phyloP scores from a whole-genome alignment of 2,888 invertebrate species.

The Drosophila prolongata region DNA sequence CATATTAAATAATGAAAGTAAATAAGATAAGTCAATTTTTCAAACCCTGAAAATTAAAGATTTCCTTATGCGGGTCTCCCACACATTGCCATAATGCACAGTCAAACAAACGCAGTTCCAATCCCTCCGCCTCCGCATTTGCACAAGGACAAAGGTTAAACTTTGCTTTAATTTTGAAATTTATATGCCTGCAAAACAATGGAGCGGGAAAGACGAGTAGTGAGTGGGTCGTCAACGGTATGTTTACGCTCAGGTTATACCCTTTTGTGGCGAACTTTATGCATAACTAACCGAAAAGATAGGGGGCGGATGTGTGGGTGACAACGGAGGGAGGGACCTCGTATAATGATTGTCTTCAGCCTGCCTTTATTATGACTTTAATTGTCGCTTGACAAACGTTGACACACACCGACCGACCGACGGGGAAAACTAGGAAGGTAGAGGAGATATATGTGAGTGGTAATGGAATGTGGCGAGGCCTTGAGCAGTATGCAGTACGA shows the following conservation, averaged over 20 bases:
- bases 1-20: not conserved
- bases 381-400: constrained; percentile 54
- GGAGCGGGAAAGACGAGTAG: constrained; percentile 1
- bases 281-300: constrained; percentile 50
- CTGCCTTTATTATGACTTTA: constrained; percentile 61
- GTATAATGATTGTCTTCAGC: constrained; percentile 48
- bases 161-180: constrained; percentile 56
- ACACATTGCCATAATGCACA: constrained; percentile 10
- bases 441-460: not conserved
- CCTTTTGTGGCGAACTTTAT: constrained; percentile 53
- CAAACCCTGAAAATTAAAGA: constrained; percentile 9
- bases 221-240: constrained; percentile 16
- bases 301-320: not conserved
- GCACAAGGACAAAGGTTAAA: constrained; percentile 46
- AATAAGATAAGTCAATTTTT: constrained; percentile 1
- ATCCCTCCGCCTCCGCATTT: constrained; percentile 7
- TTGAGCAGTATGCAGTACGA: constrained; percentile 54
- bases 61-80: constrained; percentile 28
- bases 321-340: not conserved
- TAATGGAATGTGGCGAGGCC: constrained; percentile 25
- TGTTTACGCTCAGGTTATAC: constrained; percentile 34
- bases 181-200: constrained; percentile 35
- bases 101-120: not conserved
- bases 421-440: constrained; percentile 9
- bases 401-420: constrained; percentile 9